Evolutionary conservation across 2,888 invertebrate genomes (phyloP).

Genomic region (Drosophila prolongata): DNA sequence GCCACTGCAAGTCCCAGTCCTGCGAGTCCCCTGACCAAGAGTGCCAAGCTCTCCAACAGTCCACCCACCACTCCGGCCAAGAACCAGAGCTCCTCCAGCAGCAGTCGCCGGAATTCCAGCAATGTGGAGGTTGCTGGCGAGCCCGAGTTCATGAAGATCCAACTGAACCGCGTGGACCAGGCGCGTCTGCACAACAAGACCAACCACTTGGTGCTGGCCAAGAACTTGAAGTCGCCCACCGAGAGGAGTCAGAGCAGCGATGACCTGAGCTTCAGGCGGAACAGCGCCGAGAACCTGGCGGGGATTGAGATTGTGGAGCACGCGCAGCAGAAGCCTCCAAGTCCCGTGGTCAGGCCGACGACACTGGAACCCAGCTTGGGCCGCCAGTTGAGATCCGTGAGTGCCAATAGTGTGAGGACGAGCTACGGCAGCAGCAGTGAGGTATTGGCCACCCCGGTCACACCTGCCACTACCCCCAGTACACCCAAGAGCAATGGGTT

Average conservation of each 20-base stretch:
- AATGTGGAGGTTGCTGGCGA: conserved; percentile 80
- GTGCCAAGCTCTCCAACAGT: conserved; percentile 49
- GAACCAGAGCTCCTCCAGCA: conserved; percentile 12
- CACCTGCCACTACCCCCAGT: conserved; percentile 58
- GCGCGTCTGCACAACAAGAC: conserved; percentile 86
- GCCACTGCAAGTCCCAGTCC: conserved; percentile 36
- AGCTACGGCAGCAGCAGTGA: conserved; percentile 52
- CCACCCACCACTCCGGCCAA: conserved; percentile 61
- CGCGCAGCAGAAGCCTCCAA: conserved; percentile 67
- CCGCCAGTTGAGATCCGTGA: conserved; percentile 66
- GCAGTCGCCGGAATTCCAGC: conserved; percentile 69
- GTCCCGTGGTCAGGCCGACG: conserved; percentile 51
- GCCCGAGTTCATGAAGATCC: conserved; percentile 89
- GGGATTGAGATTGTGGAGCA: conserved; percentile 57
- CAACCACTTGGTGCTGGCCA: conserved; percentile 88
- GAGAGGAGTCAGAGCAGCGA: conserved; percentile 76
- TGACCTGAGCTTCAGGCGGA: conserved; percentile 81
- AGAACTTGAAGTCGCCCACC: conserved; percentile 83
- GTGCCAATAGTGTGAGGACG: conserved; percentile 59
- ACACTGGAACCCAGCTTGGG: conserved; percentile 54
- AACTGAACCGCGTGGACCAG: conserved; percentile 89
- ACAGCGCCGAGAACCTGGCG: conserved; percentile 81
- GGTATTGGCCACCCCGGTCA: conserved; percentile 39
- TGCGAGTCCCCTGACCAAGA: conserved; percentile 57
- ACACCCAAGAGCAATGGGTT: conserved; percentile 44